These are phyloP conservation scores for Strongylocentrotus purpuratus DNA, from an alignment of 35 echinoderm and acorn worm species.

Conservation along the genomic window DNA sequence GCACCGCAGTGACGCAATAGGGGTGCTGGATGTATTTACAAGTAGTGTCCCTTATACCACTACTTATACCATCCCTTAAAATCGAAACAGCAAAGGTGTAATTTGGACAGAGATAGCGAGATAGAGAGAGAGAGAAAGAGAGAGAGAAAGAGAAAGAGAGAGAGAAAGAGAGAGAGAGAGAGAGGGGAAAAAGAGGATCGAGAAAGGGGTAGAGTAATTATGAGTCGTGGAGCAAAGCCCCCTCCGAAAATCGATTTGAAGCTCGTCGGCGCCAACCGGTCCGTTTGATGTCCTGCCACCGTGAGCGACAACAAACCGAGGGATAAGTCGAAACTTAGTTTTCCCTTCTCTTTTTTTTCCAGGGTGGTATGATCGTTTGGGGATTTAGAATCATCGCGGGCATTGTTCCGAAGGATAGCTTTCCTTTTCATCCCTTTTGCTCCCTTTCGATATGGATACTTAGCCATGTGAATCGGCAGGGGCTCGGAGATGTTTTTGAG, in stretches of 20 bases:
- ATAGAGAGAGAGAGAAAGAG: not conserved
- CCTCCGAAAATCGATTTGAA: not conserved
- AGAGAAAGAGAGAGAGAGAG: not conserved
- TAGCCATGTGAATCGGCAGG: constrained; percentile 4
- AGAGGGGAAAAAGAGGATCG: not conserved
- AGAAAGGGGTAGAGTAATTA: not conserved
- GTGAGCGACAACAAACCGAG: not conserved
- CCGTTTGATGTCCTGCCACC: constrained; percentile 30
- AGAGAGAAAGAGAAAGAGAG: too few relatives aligned
- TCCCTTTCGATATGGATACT: not conserved
- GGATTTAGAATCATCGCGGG: constrained; percentile 7
- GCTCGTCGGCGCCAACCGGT: not conserved
- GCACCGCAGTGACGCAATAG: not conserved
- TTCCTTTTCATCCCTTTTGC: not conserved
- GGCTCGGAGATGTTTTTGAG: not conserved
- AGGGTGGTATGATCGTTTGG: not conserved
- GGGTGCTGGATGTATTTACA: not conserved
- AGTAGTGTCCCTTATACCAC: not conserved
- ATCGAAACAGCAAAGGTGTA: not conserved
- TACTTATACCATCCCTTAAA: not conserved
- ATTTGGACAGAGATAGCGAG: not conserved
- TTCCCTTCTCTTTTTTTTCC: constrained; percentile 17
- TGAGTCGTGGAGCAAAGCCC: not conserved
- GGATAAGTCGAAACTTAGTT: constrained; percentile 1
- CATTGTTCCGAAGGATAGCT: constrained; percentile 17